Evolutionary conservation across 2,797 vertebrate genomes (phyloP).

Genomic region (Poecilia wingei): DNA sequence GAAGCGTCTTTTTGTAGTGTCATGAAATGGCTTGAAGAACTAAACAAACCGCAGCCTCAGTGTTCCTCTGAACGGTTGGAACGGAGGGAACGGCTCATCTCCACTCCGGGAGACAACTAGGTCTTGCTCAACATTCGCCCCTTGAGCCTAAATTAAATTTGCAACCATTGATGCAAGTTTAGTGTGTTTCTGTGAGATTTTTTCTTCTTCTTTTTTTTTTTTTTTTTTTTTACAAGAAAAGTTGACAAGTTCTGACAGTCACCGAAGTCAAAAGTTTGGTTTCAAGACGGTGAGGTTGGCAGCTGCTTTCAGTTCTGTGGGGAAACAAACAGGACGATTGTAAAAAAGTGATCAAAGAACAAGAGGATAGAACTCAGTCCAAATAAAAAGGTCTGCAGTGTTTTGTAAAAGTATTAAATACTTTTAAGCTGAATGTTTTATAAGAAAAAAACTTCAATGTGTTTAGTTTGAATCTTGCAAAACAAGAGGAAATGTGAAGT

Average conservation of each 20-base stretch:
- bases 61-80: background rate
- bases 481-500: background rate
- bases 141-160: background rate
- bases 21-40: background rate
- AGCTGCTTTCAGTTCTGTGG: background rate
- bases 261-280: constrained; percentile 8
- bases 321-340: background rate
- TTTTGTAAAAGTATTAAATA: background rate
- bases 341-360: background rate
- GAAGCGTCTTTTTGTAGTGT: background rate
- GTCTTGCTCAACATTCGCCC: background rate
- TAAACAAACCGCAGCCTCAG: background rate
- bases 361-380: background rate
- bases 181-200: background rate
- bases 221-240: background rate
- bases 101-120: background rate
- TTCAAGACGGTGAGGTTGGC: background rate
- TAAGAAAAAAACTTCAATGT: background rate
- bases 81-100: background rate
- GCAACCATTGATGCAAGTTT: background rate
- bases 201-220: background rate
- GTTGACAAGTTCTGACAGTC: constrained; percentile 10
- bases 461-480: background rate
- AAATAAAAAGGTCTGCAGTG: background rate
- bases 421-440: background rate